These are phyloP conservation scores for Pachycephus smyrnensis DNA, from an alignment of 2,888 invertebrate species.

Conservation along the genomic window DNA sequence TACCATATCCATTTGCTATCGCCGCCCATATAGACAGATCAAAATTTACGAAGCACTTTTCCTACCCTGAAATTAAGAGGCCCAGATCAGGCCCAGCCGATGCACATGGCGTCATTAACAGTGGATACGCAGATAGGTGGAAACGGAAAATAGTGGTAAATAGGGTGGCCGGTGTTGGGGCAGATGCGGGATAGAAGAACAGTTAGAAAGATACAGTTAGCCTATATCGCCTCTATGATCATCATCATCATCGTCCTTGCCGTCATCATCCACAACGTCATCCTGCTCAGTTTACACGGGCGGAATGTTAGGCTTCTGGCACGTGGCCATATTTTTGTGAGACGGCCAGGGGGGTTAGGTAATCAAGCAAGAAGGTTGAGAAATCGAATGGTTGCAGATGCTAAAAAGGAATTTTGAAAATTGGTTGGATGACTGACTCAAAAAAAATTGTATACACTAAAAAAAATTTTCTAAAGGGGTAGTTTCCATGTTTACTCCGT, in stretches of 20 bases:
- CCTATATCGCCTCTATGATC: background rate
- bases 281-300: background rate
- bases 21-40: background rate
- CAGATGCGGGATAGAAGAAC: conserved; percentile 28
- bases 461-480: background rate
- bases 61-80: conserved; percentile 39
- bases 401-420: background rate
- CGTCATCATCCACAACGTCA: background rate
- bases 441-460: background rate
- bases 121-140: conserved; percentile 21
- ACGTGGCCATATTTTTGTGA: background rate
- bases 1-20: background rate
- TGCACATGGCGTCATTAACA: conserved; percentile 47
- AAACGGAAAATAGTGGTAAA: conserved; percentile 21
- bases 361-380: background rate
- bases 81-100: conserved; percentile 32
- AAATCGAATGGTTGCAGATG: background rate
- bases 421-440: background rate
- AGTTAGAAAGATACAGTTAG: conserved; percentile 22
- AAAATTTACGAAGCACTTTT: background rate
- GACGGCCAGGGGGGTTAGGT: background rate
- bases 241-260: conserved; percentile 1
- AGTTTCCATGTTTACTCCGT: background rate
- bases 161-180: conserved; percentile 15
- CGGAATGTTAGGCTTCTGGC: background rate